A percentile compares a stretch with the other conserved stretches of the same genome.
Evolutionary conservation across 2,888 invertebrate species (phyloP).

Genomic region (Gastrophysa polygoni): DNA sequence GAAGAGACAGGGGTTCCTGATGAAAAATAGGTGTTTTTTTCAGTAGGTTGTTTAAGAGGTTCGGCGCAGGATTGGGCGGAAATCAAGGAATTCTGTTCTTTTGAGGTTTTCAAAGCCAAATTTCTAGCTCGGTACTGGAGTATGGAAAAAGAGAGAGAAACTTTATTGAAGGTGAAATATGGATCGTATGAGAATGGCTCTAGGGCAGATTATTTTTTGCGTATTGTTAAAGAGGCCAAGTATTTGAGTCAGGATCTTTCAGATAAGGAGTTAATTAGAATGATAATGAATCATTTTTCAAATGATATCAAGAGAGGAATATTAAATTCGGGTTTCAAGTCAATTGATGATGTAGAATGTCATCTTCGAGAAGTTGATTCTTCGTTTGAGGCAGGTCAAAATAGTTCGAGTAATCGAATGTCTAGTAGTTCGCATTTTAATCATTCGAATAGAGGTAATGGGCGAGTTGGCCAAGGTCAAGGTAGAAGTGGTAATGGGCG

Average conservation of each 20-base stretch:
- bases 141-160: neutral
- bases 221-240: no score
- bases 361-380: no score
- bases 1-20: no score
- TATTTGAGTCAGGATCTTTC: no score
- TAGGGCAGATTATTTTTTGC: neutral
- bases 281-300: neutral
- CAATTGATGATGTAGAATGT: no score
- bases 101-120: neutral
- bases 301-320: conserved; percentile 10
- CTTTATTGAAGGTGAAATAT: neutral
- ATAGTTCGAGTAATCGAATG: no score
- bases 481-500: neutral
- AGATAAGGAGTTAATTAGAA: neutral
- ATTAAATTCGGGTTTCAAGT: neutral
- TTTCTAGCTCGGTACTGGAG: neutral
- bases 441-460: no score
- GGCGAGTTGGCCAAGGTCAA: no score
- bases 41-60: neutral
- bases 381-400: no score
- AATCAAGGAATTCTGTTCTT: neutral
- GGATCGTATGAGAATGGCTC: neutral
- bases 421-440: no score
- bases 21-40: neutral
- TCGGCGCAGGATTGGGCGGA: conserved; percentile 2